Percentiles rank a stretch among this genome's conserved stretches.
These are phyloP conservation scores for Drosophila ambigua DNA, from an alignment of 1,140 invertebrate genomes.

Conservation along the genomic window DNA sequence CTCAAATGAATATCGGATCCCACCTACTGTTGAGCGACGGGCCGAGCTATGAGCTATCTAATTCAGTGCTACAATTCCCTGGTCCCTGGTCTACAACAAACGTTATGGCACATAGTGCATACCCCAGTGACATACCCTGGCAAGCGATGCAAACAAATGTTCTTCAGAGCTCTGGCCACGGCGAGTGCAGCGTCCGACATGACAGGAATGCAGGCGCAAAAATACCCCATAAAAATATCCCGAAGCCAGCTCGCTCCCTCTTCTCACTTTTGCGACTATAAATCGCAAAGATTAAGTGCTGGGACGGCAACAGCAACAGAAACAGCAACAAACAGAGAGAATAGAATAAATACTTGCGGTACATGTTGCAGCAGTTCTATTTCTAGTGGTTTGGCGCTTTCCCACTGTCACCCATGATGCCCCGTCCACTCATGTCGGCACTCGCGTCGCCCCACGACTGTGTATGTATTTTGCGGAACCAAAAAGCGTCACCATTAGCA, in stretches of 20 bases:
- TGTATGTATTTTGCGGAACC: constrained; percentile 76
- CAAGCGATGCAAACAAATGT: no score
- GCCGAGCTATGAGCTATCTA: no score
- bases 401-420: constrained; percentile 1
- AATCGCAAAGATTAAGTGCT: constrained; percentile 78
- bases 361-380: constrained; percentile 66
- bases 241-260: constrained; percentile 9
- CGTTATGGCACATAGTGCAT: neutral
- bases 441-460: constrained; percentile 26
- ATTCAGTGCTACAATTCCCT: no score
- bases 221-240: constrained; percentile 38
- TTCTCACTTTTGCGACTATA: constrained; percentile 49
- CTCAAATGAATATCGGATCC: no score
- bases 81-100: no score
- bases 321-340: constrained; percentile 17
- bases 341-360: constrained; percentile 8
- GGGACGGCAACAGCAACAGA: neutral
- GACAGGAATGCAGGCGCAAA: constrained; percentile 64
- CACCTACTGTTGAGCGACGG: no score
- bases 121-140: neutral
- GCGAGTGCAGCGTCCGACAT: constrained; percentile 44
- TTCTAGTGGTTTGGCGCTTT: constrained; percentile 75
- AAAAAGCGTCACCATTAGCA: constrained; percentile 64
- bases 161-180: constrained; percentile 19
- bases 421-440: neutral